A percentile compares a stretch with the other conserved stretches of the same genome.
phyloP scores from a whole-genome alignment of 2,888 invertebrate genomes.

The Ophonus ardosiacus region DNA sequence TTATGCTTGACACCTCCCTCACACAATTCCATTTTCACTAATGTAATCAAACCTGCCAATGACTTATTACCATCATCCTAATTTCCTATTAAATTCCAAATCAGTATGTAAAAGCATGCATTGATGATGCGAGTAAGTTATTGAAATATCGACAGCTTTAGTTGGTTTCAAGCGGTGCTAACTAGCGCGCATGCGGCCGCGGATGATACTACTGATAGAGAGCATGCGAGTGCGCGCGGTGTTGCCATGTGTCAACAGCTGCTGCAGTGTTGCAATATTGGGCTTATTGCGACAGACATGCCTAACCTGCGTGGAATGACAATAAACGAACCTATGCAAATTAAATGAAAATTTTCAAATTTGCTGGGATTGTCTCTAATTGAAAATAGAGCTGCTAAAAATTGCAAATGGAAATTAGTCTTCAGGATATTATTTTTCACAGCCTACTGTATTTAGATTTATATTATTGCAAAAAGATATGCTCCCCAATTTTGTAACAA shows the following conservation, averaged over 20 bases:
- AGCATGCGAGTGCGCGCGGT: constrained; percentile 1
- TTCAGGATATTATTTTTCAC: not conserved
- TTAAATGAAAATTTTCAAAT: constrained; percentile 37
- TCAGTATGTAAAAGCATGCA: constrained; percentile 40
- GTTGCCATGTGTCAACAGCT: constrained; percentile 38
- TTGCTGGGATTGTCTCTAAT: constrained; percentile 2
- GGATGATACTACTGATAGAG: not conserved
- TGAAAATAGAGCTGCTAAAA: not conserved
- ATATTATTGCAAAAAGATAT: not conserved
- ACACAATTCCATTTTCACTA: not conserved
- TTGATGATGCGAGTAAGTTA: constrained; percentile 22
- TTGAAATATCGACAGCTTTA: constrained; percentile 39
- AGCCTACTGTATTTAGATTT: not conserved
- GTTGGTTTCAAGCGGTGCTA: constrained; percentile 6
- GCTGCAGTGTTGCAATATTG: constrained; percentile 5
- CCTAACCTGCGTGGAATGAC: not conserved
- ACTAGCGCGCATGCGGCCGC: constrained; percentile 22
- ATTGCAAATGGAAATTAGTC: not conserved
- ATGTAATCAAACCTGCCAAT: constrained; percentile 26
- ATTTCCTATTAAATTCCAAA: constrained; percentile 40
- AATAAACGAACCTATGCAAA: constrained; percentile 37
- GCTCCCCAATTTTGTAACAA: too few relatives aligned
- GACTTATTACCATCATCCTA: constrained; percentile 27
- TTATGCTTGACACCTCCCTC: not conserved
- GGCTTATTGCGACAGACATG: constrained; percentile 11